Percentiles rank a stretch among this genome's conserved stretches.
These are phyloP conservation scores for Nylanderia fulva DNA, from an alignment of 1,140 invertebrate species.

Conservation along the genomic window DNA sequence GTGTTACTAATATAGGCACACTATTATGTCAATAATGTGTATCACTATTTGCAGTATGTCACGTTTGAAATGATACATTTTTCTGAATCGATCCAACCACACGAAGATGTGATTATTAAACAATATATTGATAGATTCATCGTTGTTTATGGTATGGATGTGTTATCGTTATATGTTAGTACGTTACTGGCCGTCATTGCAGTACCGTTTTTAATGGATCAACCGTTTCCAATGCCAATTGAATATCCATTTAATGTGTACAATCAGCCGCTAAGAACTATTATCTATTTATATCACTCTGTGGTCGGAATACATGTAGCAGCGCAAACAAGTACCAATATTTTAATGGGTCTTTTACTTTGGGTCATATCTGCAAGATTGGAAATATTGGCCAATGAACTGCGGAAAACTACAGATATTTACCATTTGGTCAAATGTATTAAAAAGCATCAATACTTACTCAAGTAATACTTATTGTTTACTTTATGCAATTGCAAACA, in stretches of 20 bases:
- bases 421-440: conserved; percentile 18
- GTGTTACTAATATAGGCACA: background rate
- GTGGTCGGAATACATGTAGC: background rate
- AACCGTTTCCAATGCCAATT: conserved; percentile 6
- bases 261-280: background rate
- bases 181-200: background rate
- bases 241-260: conserved; percentile 41
- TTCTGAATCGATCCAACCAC: background rate
- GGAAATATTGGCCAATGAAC: conserved; percentile 31
- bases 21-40: background rate
- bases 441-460: conserved; percentile 46
- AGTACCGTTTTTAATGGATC: conserved; percentile 50
- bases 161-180: too few relatives aligned
- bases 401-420: background rate
- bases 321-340: background rate
- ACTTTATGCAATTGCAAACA: too few relatives aligned
- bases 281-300: conserved; percentile 27
- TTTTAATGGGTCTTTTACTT: conserved; percentile 16
- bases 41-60: conserved; percentile 7
- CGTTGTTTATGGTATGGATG: too few relatives aligned
- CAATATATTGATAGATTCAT: background rate
- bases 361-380: conserved; percentile 52
- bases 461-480: too few relatives aligned
- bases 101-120: conserved; percentile 14
- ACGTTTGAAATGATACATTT: conserved; percentile 13